Base-by-base conservation (phyloP, 1,140 invertebrate species). In the Lordiphosa mommai region DNA sequence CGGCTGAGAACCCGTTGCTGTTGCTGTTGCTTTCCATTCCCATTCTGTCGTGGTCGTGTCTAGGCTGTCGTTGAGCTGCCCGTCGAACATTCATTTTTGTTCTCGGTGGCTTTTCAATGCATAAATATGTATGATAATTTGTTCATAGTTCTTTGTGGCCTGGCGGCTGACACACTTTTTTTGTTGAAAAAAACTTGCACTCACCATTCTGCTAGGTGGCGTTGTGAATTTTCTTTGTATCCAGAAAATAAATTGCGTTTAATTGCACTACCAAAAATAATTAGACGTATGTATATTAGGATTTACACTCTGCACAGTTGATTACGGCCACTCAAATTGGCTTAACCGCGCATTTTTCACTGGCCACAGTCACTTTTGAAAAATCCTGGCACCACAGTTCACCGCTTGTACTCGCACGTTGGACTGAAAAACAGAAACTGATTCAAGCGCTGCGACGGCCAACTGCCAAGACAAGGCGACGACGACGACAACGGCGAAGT, bases 371-470 rank as follows among this genome's bases (percentile, higher is more conserved):
- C 29, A 49, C 46, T 49, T 49, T 49, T n/a, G 20, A 32, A 32
- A 48, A 49, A 49, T 49, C 30, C 32, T 34, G 13, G 20, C 20
- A 12, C 27, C 27, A 47, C 13, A 32, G 44, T 47, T 47, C 29
- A 32, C 13, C 7, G 7, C 29, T 47, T 47, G 67, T 77, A 76
- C 77, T 82, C 72, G 71, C 77, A 84, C 77, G 77, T 68, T 84
- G 72, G 77, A 84, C 77, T 72, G 77, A 72, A 77, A 82, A 82
- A 82, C 77, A 84, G 77, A 82, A 84, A 84, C 76, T 82, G 77
- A 82, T 65, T 84, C 58, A 58, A 84, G 76, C 77, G 63, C 76
- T 59, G 65, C 38, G 70, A 43, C 47, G 60, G 52, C 76, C 76
- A 74, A 40, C 71, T 57, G 74, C 53, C 53, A 80, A 80, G 73